Percentiles rank a stretch among this genome's conserved stretches.
Evolutionary conservation across 2,113 vertebrate genomes (phyloP).

Genomic region (Eleginops maclovinus): DNA sequence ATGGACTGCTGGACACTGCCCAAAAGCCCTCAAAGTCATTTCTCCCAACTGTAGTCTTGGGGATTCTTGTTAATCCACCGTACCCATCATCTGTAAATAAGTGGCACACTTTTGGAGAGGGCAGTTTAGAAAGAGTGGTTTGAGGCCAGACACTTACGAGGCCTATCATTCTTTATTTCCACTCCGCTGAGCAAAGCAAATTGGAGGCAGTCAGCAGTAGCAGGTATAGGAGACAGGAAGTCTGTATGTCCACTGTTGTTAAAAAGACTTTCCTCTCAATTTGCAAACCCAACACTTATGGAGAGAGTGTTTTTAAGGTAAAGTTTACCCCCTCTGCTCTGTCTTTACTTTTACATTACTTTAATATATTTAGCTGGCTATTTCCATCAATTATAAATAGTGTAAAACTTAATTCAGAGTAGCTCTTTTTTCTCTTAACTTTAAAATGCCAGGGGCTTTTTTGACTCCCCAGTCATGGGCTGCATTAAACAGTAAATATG

Average conservation of each 20-base stretch:
- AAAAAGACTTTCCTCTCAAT: constrained; percentile 29
- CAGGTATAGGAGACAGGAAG: constrained; percentile 52
- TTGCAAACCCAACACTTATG: constrained; percentile 33
- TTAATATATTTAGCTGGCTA: constrained; percentile 4
- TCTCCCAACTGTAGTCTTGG: constrained; percentile 72
- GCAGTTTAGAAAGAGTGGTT: constrained; percentile 64
- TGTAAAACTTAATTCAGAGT: constrained; percentile 13
- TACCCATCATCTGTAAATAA: constrained; percentile 78
- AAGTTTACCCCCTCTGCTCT: constrained; percentile 25
- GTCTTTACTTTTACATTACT: constrained; percentile 16
- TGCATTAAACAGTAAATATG: constrained; percentile 50
- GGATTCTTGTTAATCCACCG: constrained; percentile 78
- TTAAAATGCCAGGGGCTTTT: constrained; percentile 52
- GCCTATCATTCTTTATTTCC: constrained; percentile 77
- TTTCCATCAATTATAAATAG: constrained; percentile 21
- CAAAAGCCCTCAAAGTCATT: constrained; percentile 75
- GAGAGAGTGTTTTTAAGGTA: background rate
- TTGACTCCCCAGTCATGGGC: constrained; percentile 53
- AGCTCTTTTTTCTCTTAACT: constrained; percentile 35
- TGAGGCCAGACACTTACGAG: constrained; percentile 66
- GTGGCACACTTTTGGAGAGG: constrained; percentile 67
- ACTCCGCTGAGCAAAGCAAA: constrained; percentile 73
- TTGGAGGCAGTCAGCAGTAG: constrained; percentile 64
- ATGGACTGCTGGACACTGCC: constrained; percentile 70
- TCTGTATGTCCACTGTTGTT: constrained; percentile 35